A percentile compares a stretch with the other conserved stretches of the same genome.
phyloP scores from a whole-genome alignment of 2,797 vertebrate species.

The Aplochiton taeniatus region DNA sequence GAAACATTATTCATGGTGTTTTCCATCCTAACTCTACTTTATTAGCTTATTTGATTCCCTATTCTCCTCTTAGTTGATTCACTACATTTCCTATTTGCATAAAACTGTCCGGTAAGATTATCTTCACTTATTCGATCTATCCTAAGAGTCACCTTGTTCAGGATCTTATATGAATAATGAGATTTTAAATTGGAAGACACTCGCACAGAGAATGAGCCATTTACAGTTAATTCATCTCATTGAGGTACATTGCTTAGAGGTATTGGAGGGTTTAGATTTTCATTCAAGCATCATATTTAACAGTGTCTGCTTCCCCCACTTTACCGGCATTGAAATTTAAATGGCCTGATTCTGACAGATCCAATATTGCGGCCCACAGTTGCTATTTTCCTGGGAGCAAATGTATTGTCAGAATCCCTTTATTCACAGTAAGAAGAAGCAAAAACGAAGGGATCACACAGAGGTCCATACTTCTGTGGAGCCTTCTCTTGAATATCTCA shows the following conservation, averaged over 20 bases:
- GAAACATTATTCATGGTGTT: constrained; percentile 77
- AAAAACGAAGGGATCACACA: constrained; percentile 46
- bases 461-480: constrained; percentile 40
- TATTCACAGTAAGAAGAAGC: constrained; percentile 65
- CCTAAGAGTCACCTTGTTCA: constrained; percentile 85
- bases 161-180: constrained; percentile 87
- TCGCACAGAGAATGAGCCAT: constrained; percentile 84
- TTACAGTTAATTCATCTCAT: constrained; percentile 87
- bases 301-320: constrained; percentile 77
- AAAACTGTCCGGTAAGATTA: constrained; percentile 85
- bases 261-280: constrained; percentile 86
- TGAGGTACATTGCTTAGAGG: constrained; percentile 87
- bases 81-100: constrained; percentile 85
- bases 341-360: constrained; percentile 81
- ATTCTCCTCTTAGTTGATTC: constrained; percentile 84
- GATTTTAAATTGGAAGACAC: constrained; percentile 88
- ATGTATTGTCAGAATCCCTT: constrained; percentile 76
- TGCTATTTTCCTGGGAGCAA: constrained; percentile 80
- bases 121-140: constrained; percentile 86
- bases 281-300: constrained; percentile 85
- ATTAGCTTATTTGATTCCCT: constrained; percentile 85
- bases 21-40: constrained; percentile 80
- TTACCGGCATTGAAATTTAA: constrained; percentile 82
- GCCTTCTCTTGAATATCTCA: constrained; percentile 43
- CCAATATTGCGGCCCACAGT: constrained; percentile 80